Evolutionary conservation across 2,888 invertebrate genomes (phyloP), one percentile per base, ranked within the genome.

Genomic region (Plusia festucae): DNA sequence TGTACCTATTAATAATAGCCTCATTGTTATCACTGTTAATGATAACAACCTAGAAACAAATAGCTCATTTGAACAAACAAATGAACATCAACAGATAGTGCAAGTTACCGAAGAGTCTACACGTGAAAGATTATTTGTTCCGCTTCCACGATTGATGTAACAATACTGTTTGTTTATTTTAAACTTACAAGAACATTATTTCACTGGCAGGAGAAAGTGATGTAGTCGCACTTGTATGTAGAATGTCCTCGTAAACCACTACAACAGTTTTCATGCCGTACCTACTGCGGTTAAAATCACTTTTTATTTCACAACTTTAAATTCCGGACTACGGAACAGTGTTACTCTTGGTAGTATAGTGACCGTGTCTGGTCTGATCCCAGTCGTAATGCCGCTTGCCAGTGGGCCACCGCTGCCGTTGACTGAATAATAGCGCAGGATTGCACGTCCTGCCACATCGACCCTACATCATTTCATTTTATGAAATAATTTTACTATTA

Each of bases 371-470:
- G 20, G 40, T 73, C 77, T 74, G 80, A 68, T 75, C 68, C 67
- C 74, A 82, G 85, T 84, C 76, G 68, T 76, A 80, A 34, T 82
- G 79, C 83, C 81, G 78, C 82, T 82, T 73, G 84, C 83, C 81
- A 86, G 84, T 83, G 85, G 82, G 82, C 82, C 72, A 75, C 81
- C 82, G 81, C 70, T 75, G 84, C 81, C 83, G 84, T 84, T 87
- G 86, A 90, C 91, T 89, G 89, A 89, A 87, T 91, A 89, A 88
- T 88, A 81, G 84, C 83, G 70, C 81, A 75, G 87, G 88, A 90
- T 85, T 86, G 86, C 88, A 85, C 90, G 90, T 92, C 92, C 91
- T 90, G 90, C 70, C 79, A 27, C 79, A 78, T 72, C 85, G 87
- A 87, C 86, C 88, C 89, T 88, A 89, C 81, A 85, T 86, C 77